Evolutionary conservation across 2,113 vertebrate genomes (phyloP).

Genomic region (Nothocercus nigrocapillus): DNA sequence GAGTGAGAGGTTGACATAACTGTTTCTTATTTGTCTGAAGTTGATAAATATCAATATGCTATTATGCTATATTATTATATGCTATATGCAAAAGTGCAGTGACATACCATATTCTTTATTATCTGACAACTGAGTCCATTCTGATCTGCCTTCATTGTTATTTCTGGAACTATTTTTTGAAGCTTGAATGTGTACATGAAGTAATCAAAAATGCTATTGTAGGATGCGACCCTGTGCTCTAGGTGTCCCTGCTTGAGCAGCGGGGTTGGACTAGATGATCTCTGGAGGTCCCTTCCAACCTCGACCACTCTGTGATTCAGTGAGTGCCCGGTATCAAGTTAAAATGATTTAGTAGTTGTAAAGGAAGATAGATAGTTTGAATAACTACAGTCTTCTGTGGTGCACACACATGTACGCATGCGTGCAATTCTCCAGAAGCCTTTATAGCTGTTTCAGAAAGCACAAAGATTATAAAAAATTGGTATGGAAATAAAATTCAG

Average conservation of each 20-base stretch:
- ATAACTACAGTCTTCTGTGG: background rate
- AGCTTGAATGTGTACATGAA: background rate
- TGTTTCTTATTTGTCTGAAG: background rate
- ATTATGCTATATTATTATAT: background rate
- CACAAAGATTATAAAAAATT: background rate
- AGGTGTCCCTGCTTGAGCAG: too few relatives aligned
- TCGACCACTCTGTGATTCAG: too few relatives aligned
- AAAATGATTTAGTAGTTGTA: background rate
- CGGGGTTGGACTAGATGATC: too few relatives aligned
- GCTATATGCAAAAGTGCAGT: background rate
- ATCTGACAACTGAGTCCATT: background rate
- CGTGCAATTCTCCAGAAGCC: background rate
- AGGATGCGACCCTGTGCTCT: too few relatives aligned
- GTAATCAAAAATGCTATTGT: background rate
- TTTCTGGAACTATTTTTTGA: background rate
- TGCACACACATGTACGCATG: background rate
- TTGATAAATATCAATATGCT: background rate
- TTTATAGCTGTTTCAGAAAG: background rate
- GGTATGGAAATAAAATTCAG: background rate
- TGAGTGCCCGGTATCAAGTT: background rate
- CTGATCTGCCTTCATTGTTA: background rate
- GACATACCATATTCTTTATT: background rate
- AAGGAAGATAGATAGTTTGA: background rate
- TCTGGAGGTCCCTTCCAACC: too few relatives aligned
- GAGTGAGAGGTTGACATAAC: background rate